These are phyloP conservation scores for Choloepus hoffmanni DNA, from an alignment of 2,113 vertebrate species.

Conservation along the genomic window DNA sequence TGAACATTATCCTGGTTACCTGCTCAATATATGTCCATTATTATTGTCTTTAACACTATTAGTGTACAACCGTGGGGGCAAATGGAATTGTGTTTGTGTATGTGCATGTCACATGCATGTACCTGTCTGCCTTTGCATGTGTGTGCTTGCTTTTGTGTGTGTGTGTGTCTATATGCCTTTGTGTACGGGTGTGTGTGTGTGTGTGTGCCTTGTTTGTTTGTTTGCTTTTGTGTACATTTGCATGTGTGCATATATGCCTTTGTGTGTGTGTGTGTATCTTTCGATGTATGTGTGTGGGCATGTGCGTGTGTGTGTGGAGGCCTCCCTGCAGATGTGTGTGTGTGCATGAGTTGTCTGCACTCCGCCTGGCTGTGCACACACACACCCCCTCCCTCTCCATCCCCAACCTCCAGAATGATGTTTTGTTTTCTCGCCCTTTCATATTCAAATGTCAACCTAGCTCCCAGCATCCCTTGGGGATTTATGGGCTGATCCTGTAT, in stretches of 20 bases:
- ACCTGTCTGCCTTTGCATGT: neutral
- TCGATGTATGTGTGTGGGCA: neutral
- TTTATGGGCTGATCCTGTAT: constrained; percentile 65
- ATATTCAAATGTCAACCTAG: constrained; percentile 84
- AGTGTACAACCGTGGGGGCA: neutral
- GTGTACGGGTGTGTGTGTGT: neutral
- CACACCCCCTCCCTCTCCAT: neutral
- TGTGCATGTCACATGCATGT: rapidly evolving
- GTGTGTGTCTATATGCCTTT: neutral
- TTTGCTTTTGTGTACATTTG: neutral
- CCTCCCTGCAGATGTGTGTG: neutral
- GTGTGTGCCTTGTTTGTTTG: neutral
- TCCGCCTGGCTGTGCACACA: neutral
- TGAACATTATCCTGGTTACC: rapidly evolving
- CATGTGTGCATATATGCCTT: neutral
- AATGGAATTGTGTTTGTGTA: neutral
- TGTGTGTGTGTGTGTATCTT: neutral
- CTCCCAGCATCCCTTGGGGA: constrained; percentile 69
- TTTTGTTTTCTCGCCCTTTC: constrained; percentile 80
- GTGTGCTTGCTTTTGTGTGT: neutral
- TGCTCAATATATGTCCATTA: rapidly evolving
- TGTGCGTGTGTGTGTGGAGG: too few species aligned
- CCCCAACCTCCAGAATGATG: constrained; percentile 51
- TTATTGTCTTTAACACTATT: neutral
- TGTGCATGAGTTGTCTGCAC: neutral